Evolutionary conservation across 2,113 vertebrate species (phyloP).

Genomic region (Rutilus rutilus): DNA sequence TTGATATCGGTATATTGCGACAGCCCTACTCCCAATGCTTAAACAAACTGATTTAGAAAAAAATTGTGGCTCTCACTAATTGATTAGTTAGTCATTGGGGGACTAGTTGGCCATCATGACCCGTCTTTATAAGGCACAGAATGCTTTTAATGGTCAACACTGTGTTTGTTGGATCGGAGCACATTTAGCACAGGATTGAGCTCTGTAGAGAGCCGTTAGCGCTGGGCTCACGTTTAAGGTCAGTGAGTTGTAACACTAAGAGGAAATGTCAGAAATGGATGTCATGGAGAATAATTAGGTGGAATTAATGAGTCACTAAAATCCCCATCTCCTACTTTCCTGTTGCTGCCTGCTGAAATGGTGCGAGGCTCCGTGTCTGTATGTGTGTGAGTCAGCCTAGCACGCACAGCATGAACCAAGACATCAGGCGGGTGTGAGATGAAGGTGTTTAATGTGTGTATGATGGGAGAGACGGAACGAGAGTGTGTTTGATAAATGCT

Average conservation of each 20-base stretch:
- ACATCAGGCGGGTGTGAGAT: slow-evolving; percentile 25
- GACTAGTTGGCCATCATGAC: not conserved
- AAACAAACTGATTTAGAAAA: not conserved
- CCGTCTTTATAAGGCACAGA: not conserved
- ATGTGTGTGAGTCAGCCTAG: slow-evolving; percentile 9
- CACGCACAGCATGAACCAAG: slow-evolving; percentile 33
- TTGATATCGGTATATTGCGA: not conserved
- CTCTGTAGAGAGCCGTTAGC: slow-evolving; percentile 10
- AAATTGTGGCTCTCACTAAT: not conserved
- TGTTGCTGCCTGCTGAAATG: slow-evolving; percentile 26
- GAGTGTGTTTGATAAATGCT: slow-evolving; percentile 24
- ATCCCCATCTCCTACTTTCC: slow-evolving; percentile 21
- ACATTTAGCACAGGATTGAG: not conserved
- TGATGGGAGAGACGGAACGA: not conserved
- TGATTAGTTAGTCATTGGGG: not conserved
- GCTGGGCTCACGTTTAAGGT: slow-evolving; percentile 19
- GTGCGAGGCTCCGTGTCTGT: slow-evolving; percentile 4
- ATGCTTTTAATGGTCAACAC: not conserved
- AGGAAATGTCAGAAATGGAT: slow-evolving; percentile 40
- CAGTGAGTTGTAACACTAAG: slow-evolving; percentile 9
- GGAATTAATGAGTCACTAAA: slow-evolving; percentile 31
- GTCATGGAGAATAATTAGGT: slow-evolving; percentile 43
- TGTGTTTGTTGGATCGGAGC: not conserved
- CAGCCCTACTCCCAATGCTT: not conserved
- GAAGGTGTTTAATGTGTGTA: slow-evolving; percentile 32